A percentile compares a stretch with the other conserved stretches of the same genome.
phyloP scores from a whole-genome alignment of 2,888 invertebrate genomes.

The Deroplatys truncata region DNA sequence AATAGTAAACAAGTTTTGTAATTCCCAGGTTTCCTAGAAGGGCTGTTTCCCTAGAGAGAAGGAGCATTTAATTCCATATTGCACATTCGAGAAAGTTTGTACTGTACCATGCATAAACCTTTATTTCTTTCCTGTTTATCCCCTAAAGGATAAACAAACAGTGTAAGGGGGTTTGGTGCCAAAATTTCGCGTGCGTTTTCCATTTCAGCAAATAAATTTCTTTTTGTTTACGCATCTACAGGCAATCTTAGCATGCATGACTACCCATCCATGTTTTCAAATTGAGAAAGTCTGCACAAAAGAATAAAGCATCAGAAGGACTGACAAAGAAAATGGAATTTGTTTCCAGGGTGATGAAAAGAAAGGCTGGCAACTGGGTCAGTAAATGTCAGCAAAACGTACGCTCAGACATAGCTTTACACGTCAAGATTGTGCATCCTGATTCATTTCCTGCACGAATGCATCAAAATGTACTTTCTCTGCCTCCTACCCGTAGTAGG shows the following conservation, averaged over 20 bases:
- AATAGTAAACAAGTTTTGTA: too few relatives aligned
- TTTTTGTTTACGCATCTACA: background rate
- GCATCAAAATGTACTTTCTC: too few relatives aligned
- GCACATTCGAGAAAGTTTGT: too few relatives aligned
- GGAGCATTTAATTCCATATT: too few relatives aligned
- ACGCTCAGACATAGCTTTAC: background rate
- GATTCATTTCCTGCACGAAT: too few relatives aligned
- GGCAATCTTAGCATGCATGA: background rate
- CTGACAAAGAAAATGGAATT: background rate
- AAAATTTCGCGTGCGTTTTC: background rate
- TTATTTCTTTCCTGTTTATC: background rate
- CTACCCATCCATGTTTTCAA: background rate
- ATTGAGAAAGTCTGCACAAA: background rate
- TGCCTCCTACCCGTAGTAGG: too few relatives aligned
- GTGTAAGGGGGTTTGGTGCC: background rate
- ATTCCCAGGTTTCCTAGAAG: too few relatives aligned
- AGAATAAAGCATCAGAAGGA: background rate
- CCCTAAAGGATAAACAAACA: background rate
- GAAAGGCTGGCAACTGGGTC: background rate
- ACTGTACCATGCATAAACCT: too few relatives aligned
- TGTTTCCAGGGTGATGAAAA: background rate
- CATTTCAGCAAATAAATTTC: background rate
- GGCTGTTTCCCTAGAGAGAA: too few relatives aligned
- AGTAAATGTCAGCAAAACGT: background rate
- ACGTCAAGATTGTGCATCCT: too few relatives aligned